Conservation (phyloP, 1,140 invertebrate species). For the Drosophila cardini region DNA sequence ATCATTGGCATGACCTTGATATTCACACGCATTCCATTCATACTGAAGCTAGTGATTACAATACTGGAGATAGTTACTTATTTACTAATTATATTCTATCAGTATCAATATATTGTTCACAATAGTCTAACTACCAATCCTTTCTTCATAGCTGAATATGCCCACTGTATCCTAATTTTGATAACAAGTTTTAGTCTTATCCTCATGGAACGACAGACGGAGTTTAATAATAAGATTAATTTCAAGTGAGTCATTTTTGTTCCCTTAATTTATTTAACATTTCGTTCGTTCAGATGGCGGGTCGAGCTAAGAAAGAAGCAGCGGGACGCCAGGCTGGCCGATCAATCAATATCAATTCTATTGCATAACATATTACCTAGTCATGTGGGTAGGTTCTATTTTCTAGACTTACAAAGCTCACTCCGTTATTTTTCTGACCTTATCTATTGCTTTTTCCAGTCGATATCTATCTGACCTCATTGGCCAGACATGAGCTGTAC, state of each 20-base stretch:
- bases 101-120: conserved; percentile 86
- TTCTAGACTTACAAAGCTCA: no score
- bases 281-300: conserved; percentile 88
- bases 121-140: conserved; percentile 88
- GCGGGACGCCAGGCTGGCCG: conserved; percentile 89
- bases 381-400: conserved; percentile 89
- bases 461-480: conserved; percentile 90
- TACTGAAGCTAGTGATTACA: conserved; percentile 91
- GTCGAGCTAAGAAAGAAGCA: conserved; percentile 91
- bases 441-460: conserved; percentile 85
- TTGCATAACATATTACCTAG: conserved; percentile 93
- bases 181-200: conserved; percentile 90
- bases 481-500: conserved; percentile 91
- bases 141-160: conserved; percentile 87
- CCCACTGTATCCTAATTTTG: conserved; percentile 89
- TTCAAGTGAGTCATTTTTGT: conserved; percentile 84
- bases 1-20: conserved; percentile 91
- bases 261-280: not conserved
- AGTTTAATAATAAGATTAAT: conserved; percentile 94
- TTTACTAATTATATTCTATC: conserved; percentile 88
- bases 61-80: conserved; percentile 88
- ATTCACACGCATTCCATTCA: conserved; percentile 93
- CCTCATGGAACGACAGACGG: conserved; percentile 93
- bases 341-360: conserved; percentile 92
- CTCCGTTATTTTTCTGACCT: no score